Evolutionary conservation across 2,888 invertebrate genomes (phyloP).

Genomic region (Ptychoptera contaminata): DNA sequence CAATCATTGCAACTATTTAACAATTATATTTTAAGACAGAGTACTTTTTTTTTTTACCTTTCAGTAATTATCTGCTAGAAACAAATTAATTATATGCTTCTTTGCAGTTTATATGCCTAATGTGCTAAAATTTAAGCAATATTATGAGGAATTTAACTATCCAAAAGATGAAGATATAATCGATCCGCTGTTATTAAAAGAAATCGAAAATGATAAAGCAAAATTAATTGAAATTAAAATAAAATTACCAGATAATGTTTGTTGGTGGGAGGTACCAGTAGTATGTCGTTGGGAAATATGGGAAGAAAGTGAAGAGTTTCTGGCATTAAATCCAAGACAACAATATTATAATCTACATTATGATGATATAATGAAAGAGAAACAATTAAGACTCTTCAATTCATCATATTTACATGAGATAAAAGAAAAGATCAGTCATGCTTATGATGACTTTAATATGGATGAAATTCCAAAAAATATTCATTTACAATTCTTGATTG

Average conservation of each 20-base stretch:
- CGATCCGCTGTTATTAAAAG: too few species aligned
- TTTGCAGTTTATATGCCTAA: too few species aligned
- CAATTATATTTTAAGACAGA: neutral
- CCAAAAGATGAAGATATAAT: neutral
- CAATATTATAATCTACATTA: constrained; percentile 5
- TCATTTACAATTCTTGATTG: neutral
- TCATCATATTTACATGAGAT: neutral
- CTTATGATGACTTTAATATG: neutral
- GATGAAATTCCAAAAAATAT: neutral
- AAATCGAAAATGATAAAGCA: neutral
- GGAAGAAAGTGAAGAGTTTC: constrained; percentile 6
- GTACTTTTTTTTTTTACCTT: neutral
- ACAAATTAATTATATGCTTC: too few species aligned
- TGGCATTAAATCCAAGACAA: neutral
- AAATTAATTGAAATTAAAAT: constrained; percentile 3
- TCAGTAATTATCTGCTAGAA: neutral
- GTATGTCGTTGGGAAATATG: constrained; percentile 6
- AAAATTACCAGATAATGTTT: constrained; percentile 1
- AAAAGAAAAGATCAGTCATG: too few species aligned
- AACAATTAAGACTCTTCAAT: neutral
- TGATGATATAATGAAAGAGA: neutral
- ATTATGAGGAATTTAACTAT: neutral
- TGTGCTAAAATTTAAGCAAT: neutral
- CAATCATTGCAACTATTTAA: constrained; percentile 2
- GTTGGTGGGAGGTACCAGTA: constrained; percentile 3